A percentile compares a stretch with the other conserved stretches of the same genome.
Conservation (phyloP, 1,140 invertebrate species). For the Melipona quadrifasciata region DNA sequence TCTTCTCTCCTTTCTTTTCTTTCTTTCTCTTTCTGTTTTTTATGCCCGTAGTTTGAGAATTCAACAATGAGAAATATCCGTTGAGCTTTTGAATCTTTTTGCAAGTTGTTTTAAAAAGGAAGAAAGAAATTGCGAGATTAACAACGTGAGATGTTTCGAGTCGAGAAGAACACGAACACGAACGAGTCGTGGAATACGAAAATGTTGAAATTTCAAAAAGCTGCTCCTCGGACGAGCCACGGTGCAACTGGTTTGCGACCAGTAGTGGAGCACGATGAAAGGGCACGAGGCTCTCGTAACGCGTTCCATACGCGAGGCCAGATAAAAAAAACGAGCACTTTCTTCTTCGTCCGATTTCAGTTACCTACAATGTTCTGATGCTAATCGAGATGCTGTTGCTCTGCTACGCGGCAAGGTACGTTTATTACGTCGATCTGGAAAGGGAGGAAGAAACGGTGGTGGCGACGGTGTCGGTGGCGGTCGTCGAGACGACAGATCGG, state of each 20-base stretch:
- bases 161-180: too few relatives aligned
- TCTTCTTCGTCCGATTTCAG: constrained; percentile 73
- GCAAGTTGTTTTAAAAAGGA: neutral
- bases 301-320: constrained; percentile 26
- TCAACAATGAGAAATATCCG: neutral
- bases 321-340: constrained; percentile 33
- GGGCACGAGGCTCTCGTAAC: neutral
- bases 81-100: neutral
- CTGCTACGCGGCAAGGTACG: constrained; percentile 75
- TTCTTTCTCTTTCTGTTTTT: neutral
- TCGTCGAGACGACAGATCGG: constrained; percentile 59
- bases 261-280: neutral
- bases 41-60: too few relatives aligned
- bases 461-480: constrained; percentile 20
- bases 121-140: neutral
- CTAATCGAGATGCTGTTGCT: constrained; percentile 81
- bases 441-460: constrained; percentile 41
- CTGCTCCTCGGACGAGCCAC: too few relatives aligned
- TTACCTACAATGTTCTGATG: constrained; percentile 79
- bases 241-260: neutral
- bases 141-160: too few relatives aligned
- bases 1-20: neutral
- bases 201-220: neutral
- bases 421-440: constrained; percentile 73
- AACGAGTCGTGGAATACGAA: neutral